Base-by-base conservation (phyloP, 1,140 invertebrate species). In the Orchesella cincta region DNA sequence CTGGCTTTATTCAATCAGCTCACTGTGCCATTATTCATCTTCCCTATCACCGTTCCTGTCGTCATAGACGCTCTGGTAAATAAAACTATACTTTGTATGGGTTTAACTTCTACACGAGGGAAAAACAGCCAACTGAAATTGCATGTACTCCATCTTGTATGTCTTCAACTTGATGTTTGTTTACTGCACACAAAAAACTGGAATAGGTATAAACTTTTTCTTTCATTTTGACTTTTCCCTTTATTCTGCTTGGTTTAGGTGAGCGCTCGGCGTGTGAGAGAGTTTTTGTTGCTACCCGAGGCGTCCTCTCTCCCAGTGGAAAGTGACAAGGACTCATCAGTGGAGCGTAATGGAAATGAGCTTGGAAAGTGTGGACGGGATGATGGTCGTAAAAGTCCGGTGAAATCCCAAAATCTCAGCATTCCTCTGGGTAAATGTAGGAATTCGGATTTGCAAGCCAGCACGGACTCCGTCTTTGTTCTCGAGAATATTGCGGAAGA, bases 1-100 rank as follows among this genome's bases (percentile, higher is more conserved):
- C 83, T 94, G 71, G 92, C 92, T 0, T 87, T 94, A 8, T 93
- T 93, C 84, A 93, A 93, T 82, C 93, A 94, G 83, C 85, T 94
- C 1, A 92, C 92, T 0, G 91, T 93, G 0, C 92, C 92, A 18
- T 85, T 94, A 26, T 89, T 93, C 79, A 93, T 94, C 70, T 90
- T 93, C 79, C 93, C 93, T 0, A 89, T 93, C 72, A 92, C 91
- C 2, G 89, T 94, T 31, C 90, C 92, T 1, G 92, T 93, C 82
- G 88, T 93, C 20, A 91, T 93, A 77, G 90, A 90, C 81, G 92
- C 92, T 8, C 86, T 89, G 85, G 92, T 93, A 84, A 90, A 26
- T 3, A 16, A 5, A 23, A 12, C 20, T 8, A 8, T 8, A 46
- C 8, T 46, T 46, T 46, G 20, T 20, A 46, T 46, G 39, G n/a